Evolutionary conservation across 2,888 invertebrate genomes (phyloP).

Genomic region (Ecdyonurus torrentis): DNA sequence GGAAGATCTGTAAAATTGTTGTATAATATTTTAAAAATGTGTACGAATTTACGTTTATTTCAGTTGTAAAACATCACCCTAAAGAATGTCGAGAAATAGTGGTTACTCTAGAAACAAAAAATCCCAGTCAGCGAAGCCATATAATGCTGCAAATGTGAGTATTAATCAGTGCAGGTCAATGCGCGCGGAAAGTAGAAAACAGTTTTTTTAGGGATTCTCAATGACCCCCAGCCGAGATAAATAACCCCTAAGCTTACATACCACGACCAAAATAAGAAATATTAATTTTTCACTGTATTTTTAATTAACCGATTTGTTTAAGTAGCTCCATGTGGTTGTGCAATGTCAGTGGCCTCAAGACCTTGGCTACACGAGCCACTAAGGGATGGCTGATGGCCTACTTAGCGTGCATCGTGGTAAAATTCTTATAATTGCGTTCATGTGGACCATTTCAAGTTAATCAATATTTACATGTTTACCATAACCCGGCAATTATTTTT

Average conservation of each 20-base stretch:
- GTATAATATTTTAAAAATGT: not conserved
- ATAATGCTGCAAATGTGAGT: slow-evolving; percentile 32
- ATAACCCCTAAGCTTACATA: not conserved
- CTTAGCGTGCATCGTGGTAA: too few species aligned
- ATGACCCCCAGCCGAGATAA: not conserved
- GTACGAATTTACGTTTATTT: not conserved
- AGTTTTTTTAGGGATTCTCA: not conserved
- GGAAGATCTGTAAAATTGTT: not conserved
- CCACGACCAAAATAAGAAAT: not conserved
- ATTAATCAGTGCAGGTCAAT: slow-evolving; percentile 9
- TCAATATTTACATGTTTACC: too few species aligned
- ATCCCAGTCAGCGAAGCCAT: slow-evolving; percentile 26
- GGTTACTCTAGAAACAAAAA: slow-evolving; percentile 24
- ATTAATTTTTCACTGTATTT: not conserved
- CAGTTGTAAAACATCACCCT: not conserved
- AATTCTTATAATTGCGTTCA: too few species aligned
- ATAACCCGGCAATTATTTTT: too few species aligned
- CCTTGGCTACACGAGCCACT: not conserved
- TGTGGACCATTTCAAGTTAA: too few species aligned
- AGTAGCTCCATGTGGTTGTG: not conserved
- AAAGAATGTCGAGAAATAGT: slow-evolving; percentile 25
- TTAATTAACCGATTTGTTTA: not conserved
- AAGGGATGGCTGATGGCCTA: not conserved
- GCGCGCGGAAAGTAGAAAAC: slow-evolving; percentile 4
- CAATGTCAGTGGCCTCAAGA: not conserved